Percentiles rank a stretch among this genome's conserved stretches.
These are phyloP conservation scores for Crotalus horridus DNA, from an alignment of 2,113 vertebrate species.

Conservation along the genomic window DNA sequence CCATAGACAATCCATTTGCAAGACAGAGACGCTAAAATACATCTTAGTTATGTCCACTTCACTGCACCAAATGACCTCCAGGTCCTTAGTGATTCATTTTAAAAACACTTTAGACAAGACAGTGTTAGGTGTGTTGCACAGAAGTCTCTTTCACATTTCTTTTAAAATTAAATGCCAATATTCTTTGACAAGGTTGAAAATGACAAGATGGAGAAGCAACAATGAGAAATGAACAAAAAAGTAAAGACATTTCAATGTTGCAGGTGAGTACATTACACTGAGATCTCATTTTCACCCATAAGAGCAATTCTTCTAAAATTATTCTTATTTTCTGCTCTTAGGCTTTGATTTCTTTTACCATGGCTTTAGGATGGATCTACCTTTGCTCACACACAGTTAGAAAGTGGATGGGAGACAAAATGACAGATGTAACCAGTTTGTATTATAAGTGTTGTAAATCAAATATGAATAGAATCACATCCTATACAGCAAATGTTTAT, in stretches of 20 bases:
- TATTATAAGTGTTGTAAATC: background rate
- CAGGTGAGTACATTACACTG: constrained; percentile 23
- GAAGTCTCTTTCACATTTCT: constrained; percentile 36
- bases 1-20: constrained; percentile 47
- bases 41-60: constrained; percentile 58
- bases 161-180: constrained; percentile 32
- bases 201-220: constrained; percentile 11
- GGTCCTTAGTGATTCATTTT: constrained; percentile 55
- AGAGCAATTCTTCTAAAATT: background rate
- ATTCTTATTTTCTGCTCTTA: background rate
- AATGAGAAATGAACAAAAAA: background rate
- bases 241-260: background rate
- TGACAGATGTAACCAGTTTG: background rate
- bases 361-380: background rate
- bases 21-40: constrained; percentile 42
- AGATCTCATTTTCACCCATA: background rate
- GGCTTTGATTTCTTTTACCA: background rate
- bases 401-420: background rate
- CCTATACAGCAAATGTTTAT: background rate
- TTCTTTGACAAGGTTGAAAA: constrained; percentile 27
- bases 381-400: background rate
- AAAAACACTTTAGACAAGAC: constrained; percentile 53
- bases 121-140: constrained; percentile 37
- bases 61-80: constrained; percentile 49
- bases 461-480: background rate